Evolutionary conservation across 2,888 invertebrate species (phyloP), one percentile per base, ranked within the genome.

Genomic region (Lingula anatina): DNA sequence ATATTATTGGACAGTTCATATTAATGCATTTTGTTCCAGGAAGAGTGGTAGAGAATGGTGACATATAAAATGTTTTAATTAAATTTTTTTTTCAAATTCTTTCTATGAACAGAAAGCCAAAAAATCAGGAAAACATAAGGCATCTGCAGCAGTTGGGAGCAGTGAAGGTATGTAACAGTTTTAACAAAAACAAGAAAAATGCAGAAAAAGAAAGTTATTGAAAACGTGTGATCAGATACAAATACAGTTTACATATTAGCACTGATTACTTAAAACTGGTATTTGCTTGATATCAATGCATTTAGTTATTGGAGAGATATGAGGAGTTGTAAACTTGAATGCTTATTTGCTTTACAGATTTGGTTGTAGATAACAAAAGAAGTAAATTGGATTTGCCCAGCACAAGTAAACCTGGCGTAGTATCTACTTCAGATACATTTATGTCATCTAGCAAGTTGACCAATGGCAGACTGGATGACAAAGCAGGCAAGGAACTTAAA

Each of bases 61-160:
- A 28, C 25, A 25, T 31, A 27, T 25, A 7, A 7, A 5, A 23
- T 7, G 12, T 15, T 15, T 15, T 23, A 12, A 23, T n/a, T 25
- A 25, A 28, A 31, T 47, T 15, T 25, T 41, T 41, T 24, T 44
- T 44, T n/a, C n/a, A n/a, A n/a, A n/a, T n/a, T n/a, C n/a, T n/a
- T 54, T 52, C 39, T 40, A 42, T 39, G 51, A 50, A n/a, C 68
- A 78, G 49, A 89, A 88, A 68, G 80, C 82, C 1, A 82, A 81
- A 42, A 91, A 66, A 68, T 80, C 82, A 3, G 81, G 80, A 35
- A 90, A 67, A 51, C 65, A 65, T 47, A 66, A 61, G 49, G 41
- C 66, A 48, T 62, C 57, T 49, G 66, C 68, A 55, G 51, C 54
- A 47, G 62, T 52, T 42, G 28, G 18, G 12, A n/a, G n/a, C n/a